phyloP scores from a whole-genome alignment of 2,113 vertebrate genomes.

The Thomomys bottae region DNA sequence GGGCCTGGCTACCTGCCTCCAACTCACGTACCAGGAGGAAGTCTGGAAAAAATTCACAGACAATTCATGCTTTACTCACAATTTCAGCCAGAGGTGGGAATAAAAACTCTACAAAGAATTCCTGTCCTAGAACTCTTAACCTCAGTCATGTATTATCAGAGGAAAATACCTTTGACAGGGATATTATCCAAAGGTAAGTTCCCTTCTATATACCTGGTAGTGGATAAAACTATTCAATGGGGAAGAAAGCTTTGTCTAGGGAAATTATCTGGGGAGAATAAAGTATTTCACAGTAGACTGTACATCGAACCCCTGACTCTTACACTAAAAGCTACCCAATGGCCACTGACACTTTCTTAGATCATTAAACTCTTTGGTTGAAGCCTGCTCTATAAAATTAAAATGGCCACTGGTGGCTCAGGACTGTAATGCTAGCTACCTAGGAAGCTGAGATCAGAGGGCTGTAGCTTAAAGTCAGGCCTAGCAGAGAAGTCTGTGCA shows the following conservation, averaged over 20 bases:
- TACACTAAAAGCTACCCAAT: not conserved
- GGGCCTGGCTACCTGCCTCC: not conserved
- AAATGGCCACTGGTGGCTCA: too few relatives aligned
- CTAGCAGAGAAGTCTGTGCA: too few relatives aligned
- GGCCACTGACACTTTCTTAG: not conserved
- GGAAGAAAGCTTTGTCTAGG: not conserved
- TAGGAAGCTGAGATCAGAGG: too few relatives aligned
- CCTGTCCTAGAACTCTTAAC: not conserved
- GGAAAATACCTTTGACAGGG: not conserved
- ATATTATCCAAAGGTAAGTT: not conserved
- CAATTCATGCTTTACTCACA: not conserved
- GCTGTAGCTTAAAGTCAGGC: too few relatives aligned
- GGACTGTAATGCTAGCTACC: too few relatives aligned
- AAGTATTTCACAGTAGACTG: not conserved
- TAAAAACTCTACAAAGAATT: not conserved
- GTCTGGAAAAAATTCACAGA: not conserved
- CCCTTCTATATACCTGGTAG: not conserved
- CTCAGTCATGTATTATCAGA: not conserved
- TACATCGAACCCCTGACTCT: not conserved
- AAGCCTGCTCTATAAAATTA: not conserved
- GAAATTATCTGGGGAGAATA: not conserved
- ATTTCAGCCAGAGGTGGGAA: not conserved
- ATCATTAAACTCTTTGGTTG: not conserved
- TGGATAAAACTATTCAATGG: not conserved
- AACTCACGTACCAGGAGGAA: accelerated